Percentiles rank a stretch among this genome's conserved stretches.
These are phyloP conservation scores for Rhea americana DNA, from an alignment of 2,113 vertebrate genomes.

Conservation along the genomic window DNA sequence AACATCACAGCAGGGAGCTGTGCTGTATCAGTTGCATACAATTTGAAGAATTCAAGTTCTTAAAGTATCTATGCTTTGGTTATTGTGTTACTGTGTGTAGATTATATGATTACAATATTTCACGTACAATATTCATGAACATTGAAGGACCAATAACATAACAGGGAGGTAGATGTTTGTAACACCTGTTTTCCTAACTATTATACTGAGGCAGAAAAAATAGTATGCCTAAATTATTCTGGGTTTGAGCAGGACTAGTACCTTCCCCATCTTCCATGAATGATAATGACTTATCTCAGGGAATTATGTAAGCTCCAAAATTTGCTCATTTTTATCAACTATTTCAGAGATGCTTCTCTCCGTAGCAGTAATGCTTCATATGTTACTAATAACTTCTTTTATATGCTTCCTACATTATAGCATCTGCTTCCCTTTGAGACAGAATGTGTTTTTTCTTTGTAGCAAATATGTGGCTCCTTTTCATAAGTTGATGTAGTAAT, in stretches of 20 bases:
- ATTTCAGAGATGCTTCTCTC: constrained; percentile 55
- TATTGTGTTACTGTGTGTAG: constrained; percentile 48
- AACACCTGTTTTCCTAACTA: constrained; percentile 64
- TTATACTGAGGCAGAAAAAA: constrained; percentile 61
- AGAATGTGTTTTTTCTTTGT: neutral
- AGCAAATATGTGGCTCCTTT: neutral
- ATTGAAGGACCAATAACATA: constrained; percentile 49
- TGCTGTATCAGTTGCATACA: constrained; percentile 13
- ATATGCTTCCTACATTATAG: constrained; percentile 24
- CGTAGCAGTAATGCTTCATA: neutral
- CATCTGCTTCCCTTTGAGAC: constrained; percentile 40
- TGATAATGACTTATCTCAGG: constrained; percentile 54
- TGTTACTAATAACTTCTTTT: constrained; percentile 46
- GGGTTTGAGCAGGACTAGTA: constrained; percentile 13
- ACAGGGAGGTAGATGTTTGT: constrained; percentile 45
- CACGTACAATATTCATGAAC: neutral
- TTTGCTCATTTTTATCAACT: constrained; percentile 45
- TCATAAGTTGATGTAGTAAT: neutral
- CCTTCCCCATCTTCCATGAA: constrained; percentile 45
- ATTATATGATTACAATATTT: constrained; percentile 50
- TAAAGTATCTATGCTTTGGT: constrained; percentile 46
- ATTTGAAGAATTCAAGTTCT: constrained; percentile 46
- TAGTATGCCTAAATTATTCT: constrained; percentile 67
- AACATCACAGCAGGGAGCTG: neutral
- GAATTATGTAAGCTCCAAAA: constrained; percentile 40